Base-by-base conservation (phyloP, 2,113 vertebrate genomes). In the Seriola aureovittata region DNA sequence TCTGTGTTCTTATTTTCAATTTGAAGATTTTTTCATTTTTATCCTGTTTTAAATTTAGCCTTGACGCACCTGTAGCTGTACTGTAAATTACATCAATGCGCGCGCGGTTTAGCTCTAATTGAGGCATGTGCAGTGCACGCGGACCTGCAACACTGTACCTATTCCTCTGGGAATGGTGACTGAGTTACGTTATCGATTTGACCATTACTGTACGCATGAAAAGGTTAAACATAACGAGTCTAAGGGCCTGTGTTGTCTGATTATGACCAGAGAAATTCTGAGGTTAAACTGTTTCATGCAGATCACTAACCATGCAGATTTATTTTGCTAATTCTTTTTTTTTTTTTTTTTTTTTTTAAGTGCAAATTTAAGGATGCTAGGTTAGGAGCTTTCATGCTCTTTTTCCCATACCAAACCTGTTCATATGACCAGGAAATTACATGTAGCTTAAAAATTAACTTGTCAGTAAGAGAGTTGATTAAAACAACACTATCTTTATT, bases 11-110 rank as follows among this genome's bases (percentile, higher is more conserved):
- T 32, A 7, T 71, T 17, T 66, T 70, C 17, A 19, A n/a, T 65
- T 48, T 40, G 19, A 44, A 14, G 7, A 36, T 54, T 34, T 34
- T 62, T 2, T 9, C 8, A 42, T 42, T 48, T 38, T 55, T n/a
- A 36, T 9, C 3, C 4, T 21, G 8, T n/a, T 48, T 66, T 13
- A 34, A 85, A 63, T 57, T 48, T 25, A 23, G 42, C 44, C 29
- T 81, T 5, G 50, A 72, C 40, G 75, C 87, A 86, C 87, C 80
- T 85, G 85, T 80, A 17, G 83, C 81, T 75, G 25, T 29, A 4
- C 57, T 73, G 46, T 62, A 66, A 74, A 71, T 77, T 13, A 59
- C 60, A 38, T 14, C n/a, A 68, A 44, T 71, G 78, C 38, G 82
- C 77, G 32, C 69, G 80, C 85, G 68, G 38, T 1, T 70, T 29